These are phyloP conservation scores for Eulemur macaco DNA, from an alignment of 2,113 vertebrate genomes.

Conservation along the genomic window DNA sequence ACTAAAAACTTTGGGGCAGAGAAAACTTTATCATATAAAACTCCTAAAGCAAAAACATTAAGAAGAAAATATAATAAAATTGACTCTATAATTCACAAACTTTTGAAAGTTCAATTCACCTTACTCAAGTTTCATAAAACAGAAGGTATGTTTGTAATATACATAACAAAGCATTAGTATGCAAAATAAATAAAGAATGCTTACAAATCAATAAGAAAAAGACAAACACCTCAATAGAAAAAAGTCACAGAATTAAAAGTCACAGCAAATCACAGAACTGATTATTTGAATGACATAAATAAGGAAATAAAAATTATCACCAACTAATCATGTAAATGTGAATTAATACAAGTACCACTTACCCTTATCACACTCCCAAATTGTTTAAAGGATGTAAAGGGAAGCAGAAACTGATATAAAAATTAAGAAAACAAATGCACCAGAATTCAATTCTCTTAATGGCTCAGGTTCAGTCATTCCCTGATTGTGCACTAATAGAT, in stretches of 20 bases:
- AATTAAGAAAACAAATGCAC: background rate
- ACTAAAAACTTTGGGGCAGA: background rate
- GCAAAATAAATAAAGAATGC: slow-evolving; percentile 7
- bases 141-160: background rate
- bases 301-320: slow-evolving; percentile 20
- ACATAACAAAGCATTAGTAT: background rate
- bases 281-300: background rate
- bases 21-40: background rate
- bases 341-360: background rate
- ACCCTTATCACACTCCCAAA: background rate
- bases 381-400: background rate
- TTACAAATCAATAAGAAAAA: background rate
- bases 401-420: background rate
- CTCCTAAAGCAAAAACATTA: background rate
- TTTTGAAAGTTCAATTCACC: slow-evolving; percentile 2
- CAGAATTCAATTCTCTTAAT: background rate
- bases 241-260: background rate
- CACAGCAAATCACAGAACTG: background rate
- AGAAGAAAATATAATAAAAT: background rate
- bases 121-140: background rate
- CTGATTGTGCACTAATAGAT: background rate
- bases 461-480: background rate
- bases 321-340: background rate
- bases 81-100: background rate
- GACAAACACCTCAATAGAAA: background rate